Conservation (phyloP, 2,113 vertebrate species). For the Cathartes aura region DNA sequence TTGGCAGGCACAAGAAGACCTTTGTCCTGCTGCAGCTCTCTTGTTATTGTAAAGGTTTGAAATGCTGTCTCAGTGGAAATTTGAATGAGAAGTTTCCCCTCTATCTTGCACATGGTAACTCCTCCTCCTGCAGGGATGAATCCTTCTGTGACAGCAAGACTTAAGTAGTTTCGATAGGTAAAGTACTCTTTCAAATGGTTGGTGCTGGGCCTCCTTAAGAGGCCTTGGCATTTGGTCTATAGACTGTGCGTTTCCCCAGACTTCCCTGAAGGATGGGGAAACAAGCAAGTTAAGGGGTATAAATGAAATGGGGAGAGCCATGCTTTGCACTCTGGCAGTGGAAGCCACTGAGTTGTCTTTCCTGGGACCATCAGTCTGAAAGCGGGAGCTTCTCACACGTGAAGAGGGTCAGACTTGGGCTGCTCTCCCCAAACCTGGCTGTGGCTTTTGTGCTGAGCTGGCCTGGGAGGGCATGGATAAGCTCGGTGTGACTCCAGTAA, state of each 20-base stretch:
- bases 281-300: neutral
- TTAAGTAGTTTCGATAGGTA: neutral
- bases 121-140: neutral
- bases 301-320: neutral
- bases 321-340: neutral
- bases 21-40: neutral
- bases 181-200: neutral
- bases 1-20: neutral
- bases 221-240: neutral
- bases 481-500: neutral
- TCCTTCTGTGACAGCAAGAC: neutral
- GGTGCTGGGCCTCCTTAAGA: neutral
- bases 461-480: neutral
- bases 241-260: neutral
- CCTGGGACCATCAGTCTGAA: neutral
- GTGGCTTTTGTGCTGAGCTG: neutral
- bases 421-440: neutral
- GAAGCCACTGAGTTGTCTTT: neutral
- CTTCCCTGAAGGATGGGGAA: neutral
- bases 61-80: neutral
- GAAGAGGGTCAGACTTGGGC: neutral
- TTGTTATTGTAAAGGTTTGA: neutral
- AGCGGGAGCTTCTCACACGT: neutral
- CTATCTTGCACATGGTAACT: accelerated
- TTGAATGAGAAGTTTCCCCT: neutral